Base-by-base conservation (phyloP, 2,797 vertebrate species). In the Hemitrygon akajei region DNA sequence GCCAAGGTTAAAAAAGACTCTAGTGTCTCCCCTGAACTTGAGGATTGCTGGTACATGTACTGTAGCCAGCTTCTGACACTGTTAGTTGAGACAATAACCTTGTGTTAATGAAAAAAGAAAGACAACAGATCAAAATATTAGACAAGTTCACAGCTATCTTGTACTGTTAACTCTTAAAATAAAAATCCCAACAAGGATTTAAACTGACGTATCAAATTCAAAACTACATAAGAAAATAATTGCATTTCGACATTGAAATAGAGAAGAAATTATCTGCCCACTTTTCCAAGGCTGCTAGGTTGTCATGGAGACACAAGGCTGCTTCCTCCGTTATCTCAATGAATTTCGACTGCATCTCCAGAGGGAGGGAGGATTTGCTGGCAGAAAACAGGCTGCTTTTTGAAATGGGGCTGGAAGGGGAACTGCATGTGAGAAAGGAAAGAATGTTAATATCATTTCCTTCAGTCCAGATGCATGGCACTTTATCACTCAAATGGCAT, bases 231-330 rank as follows among this genome's bases (percentile, higher is more conserved):
- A n/a, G 20, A 37, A 89, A 66, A 37, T 37, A 37, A 69, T n/a
- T 89, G 60, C 11, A 37, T 18, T 37, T 89, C 60, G 20, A 9
- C 30, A 69, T 18, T 14, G 12, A 12, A 60, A 60, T n/a, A 7
- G 47, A 84, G 30, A 87, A 66, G 60, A 89, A 89, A 93, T 22
- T 2, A 27, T 30, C 16, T 27, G 66, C 95, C 94, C 96, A 96
- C 97, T 96, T 97, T 77, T 95, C 94, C 73, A 96, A 94, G 89
- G 91, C 95, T 93, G 96, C 96, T 84, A 97, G 95, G 84, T 95
- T 95, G 94, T 96, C 96, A 80, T 95, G 95, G 81, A 97, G 95
- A 95, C 94, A 94, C 94, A 92, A 94, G 82, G 95, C 94, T 10
- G 95, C 95, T 94, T 96, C 96, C 94, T 96, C 95, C 63, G 80